Evolutionary conservation across 1,140 invertebrate genomes (phyloP), one percentile per base, ranked within the genome.

Genomic region (Asbolus verrucosus): DNA sequence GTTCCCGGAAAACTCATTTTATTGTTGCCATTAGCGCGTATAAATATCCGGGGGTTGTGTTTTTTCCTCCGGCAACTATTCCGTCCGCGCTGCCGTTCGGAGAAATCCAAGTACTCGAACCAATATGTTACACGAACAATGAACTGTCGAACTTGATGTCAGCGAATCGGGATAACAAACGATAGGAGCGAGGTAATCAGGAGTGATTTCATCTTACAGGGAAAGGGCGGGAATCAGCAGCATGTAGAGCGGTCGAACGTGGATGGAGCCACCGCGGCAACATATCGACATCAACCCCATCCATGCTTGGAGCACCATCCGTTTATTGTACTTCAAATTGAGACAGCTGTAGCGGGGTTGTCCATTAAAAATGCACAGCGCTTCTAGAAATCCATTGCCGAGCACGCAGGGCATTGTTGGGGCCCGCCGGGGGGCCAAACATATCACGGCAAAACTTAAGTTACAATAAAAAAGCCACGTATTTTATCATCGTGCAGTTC

Each of bases 101-200:
- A 3, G 62, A 27, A 65, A 65, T 62, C 36, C n/a, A 39, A 62
- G 59, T 62, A 62, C 59, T 62, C 54, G 61, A 73, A 74, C 69
- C 78, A 76, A 79, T 79, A 78, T 78, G 76, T 79, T 77, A 80
- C 77, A 78, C 66, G 73, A 77, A 77, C 77, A 77, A 78, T 78
- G 77, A 77, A 80, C 79, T 80, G 79, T 80, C 79, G 78, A 80
- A 80, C 78, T 73, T 77, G 77, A 78, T 80, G 79, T 80, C 78
- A 76, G 75, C 73, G 76, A 78, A 75, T 79, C 72, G 70, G 72
- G 71, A 72, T 75, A 80, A 77, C 78, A 77, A 78, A 79, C 75
- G 77, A 77, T 70, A 73, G 71, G 69, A 72, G 73, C 70, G 72
- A 78, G 76, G 78, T 77, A 79, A 79, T 79, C 77, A 76, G 75